Evolutionary conservation across 2,888 invertebrate species (phyloP).

Genomic region (Ceraclea dissimilis): DNA sequence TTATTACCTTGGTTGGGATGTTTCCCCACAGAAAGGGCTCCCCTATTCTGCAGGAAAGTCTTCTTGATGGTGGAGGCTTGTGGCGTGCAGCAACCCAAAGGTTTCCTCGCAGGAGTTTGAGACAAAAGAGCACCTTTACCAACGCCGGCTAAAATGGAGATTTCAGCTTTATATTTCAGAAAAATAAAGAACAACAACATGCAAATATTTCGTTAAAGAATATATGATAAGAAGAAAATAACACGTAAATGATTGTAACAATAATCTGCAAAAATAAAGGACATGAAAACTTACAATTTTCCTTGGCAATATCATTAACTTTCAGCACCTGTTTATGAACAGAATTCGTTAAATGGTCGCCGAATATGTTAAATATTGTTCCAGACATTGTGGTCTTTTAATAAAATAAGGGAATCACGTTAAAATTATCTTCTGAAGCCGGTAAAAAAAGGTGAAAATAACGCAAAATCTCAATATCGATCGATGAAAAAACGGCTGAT

Average conservation of each 20-base stretch:
- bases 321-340: slow-evolving; percentile 7
- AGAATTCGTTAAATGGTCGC: slow-evolving; percentile 9
- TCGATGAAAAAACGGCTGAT: too few species aligned
- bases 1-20: slow-evolving; percentile 2
- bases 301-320: slow-evolving; percentile 7
- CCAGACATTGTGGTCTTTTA: slow-evolving; percentile 6
- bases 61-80: slow-evolving; percentile 5
- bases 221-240: too few species aligned
- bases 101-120: slow-evolving; percentile 8
- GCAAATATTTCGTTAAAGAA: too few species aligned
- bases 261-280: background rate
- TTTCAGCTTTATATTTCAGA: background rate
- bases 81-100: slow-evolving; percentile 3
- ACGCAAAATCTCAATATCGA: too few species aligned
- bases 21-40: slow-evolving; percentile 1
- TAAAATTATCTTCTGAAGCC: too few species aligned
- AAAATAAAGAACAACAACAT: too few species aligned
- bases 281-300: slow-evolving; percentile 6
- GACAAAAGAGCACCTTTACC: slow-evolving; percentile 9
- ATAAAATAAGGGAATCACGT: too few species aligned
- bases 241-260: background rate
- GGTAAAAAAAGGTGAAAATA: too few species aligned
- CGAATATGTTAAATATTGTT: slow-evolving; percentile 15
- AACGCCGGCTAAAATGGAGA: slow-evolving; percentile 1
- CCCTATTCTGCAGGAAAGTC: slow-evolving; percentile 8